These are phyloP conservation scores for Callipepla californica DNA, from an alignment of 2,113 vertebrate species.

Conservation along the genomic window DNA sequence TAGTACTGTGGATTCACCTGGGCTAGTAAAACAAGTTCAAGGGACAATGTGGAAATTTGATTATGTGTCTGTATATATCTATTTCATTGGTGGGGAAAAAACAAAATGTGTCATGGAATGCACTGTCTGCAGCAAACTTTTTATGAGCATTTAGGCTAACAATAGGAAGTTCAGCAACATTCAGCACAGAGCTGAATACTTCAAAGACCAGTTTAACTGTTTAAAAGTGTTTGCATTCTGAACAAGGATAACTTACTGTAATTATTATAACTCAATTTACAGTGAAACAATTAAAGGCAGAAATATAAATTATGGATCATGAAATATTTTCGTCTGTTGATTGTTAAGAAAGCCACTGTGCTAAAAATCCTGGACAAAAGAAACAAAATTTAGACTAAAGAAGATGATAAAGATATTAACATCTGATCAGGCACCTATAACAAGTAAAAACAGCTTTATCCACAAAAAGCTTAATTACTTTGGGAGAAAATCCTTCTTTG, in stretches of 20 bases:
- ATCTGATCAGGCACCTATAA: conserved; percentile 21
- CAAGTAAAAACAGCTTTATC: conserved; percentile 34
- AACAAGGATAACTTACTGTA: neutral
- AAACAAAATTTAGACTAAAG: conserved; percentile 29
- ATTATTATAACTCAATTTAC: neutral
- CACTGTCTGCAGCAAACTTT: neutral
- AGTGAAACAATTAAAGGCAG: neutral
- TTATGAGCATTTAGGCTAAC: neutral
- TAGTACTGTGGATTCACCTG: neutral
- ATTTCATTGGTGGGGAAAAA: neutral
- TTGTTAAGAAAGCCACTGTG: neutral
- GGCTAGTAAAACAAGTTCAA: neutral
- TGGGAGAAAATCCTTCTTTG: conserved; percentile 46
- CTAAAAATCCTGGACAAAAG: neutral
- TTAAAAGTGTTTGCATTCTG: neutral
- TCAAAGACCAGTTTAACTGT: neutral
- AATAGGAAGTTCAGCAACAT: neutral
- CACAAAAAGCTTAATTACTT: conserved; percentile 52
- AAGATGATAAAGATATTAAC: conserved; percentile 39
- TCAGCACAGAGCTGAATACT: neutral
- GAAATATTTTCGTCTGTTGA: neutral
- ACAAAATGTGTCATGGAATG: neutral
- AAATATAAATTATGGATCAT: neutral
- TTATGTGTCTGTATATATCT: neutral
- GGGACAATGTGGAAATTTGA: neutral